Conservation (phyloP, 2,113 vertebrate species). For the Balaeniceps rex region DNA sequence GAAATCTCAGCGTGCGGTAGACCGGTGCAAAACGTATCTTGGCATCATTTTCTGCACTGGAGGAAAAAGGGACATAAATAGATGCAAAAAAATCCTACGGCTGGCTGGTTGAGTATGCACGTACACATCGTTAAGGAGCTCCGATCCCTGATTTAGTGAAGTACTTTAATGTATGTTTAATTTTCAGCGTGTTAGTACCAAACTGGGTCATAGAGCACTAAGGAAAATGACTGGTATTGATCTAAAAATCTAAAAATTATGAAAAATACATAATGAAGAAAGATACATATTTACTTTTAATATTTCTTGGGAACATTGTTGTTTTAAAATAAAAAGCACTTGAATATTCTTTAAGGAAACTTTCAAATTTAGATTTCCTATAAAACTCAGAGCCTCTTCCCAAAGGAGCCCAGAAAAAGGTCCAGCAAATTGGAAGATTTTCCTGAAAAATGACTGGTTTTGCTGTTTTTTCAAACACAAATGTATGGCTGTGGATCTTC, state of each 20-base stretch:
- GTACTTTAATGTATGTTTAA: not conserved
- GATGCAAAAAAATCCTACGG: not conserved
- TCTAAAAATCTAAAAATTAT: not conserved
- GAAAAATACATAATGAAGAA: not conserved
- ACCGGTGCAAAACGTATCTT: not conserved
- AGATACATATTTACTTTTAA: not conserved
- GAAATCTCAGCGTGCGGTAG: conserved; percentile 13
- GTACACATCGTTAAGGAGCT: not conserved
- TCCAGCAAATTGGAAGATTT: not conserved
- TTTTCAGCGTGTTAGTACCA: not conserved
- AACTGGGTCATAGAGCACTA: not conserved
- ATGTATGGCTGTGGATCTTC: not conserved
- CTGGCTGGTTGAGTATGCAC: not conserved
- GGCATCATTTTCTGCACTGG: not conserved
- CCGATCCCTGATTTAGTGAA: not conserved
- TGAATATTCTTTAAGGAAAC: not conserved
- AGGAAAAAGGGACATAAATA: not conserved
- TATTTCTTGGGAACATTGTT: not conserved
- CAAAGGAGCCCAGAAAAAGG: not conserved
- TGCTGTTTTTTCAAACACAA: not conserved
- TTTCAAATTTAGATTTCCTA: not conserved
- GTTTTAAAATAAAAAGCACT: not conserved
- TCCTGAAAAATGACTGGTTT: not conserved
- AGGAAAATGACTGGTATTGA: not conserved
- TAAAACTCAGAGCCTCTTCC: not conserved